Evolutionary conservation across 2,113 vertebrate genomes (phyloP).

Genomic region (Aplodontia rufa): DNA sequence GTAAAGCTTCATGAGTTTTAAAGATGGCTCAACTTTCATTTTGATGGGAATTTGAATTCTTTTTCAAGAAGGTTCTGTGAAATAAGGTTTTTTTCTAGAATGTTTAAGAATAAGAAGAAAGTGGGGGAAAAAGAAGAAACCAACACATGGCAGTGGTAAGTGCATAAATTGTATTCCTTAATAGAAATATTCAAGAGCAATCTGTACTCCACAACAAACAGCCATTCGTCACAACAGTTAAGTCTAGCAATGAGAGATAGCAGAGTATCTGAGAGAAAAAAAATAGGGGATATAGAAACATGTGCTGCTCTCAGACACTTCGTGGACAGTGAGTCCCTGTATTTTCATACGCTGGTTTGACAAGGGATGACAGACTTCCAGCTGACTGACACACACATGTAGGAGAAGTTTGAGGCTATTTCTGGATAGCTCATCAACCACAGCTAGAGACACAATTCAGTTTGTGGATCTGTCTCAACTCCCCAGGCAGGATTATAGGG

Average conservation of each 20-base stretch:
- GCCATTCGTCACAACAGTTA: neutral
- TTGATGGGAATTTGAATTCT: neutral
- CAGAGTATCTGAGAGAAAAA: neutral
- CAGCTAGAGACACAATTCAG: neutral
- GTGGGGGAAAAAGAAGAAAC: neutral
- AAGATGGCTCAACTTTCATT: neutral
- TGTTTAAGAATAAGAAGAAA: neutral
- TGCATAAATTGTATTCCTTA: neutral
- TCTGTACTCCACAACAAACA: neutral
- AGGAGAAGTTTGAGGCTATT: neutral
- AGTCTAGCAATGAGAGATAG: neutral
- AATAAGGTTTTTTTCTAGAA: constrained; percentile 8
- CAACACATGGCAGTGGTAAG: neutral
- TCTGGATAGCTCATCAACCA: neutral
- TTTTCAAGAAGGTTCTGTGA: neutral
- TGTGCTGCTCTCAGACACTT: neutral
- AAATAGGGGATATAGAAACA: neutral
- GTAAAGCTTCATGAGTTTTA: neutral
- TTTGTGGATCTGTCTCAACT: neutral
- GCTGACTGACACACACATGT: neutral
- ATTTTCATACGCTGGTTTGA: neutral
- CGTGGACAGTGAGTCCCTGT: neutral
- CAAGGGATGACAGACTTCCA: neutral
- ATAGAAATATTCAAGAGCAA: constrained; percentile 26
- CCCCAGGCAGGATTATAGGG: neutral